Conservation (phyloP, 2,888 invertebrate species). For the Adelognathus sp. region DNA sequence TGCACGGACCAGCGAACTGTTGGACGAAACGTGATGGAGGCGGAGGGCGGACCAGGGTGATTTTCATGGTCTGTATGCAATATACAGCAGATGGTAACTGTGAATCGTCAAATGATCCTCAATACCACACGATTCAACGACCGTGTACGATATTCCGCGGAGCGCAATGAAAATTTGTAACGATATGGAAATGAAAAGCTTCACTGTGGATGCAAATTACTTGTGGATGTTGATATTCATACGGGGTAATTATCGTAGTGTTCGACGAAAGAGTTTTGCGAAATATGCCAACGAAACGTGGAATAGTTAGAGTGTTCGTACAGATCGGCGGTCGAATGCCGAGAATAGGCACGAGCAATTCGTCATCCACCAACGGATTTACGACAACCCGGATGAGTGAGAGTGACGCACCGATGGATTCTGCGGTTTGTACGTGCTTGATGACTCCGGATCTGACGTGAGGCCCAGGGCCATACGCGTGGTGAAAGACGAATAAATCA, state of each 20-base stretch:
- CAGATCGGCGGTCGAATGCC: background rate
- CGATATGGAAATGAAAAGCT: background rate
- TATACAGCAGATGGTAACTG: background rate
- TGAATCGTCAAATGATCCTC: background rate
- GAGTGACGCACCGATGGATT: slow-evolving; percentile 12
- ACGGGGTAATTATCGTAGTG: background rate
- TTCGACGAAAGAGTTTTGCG: slow-evolving; percentile 4
- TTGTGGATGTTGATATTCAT: background rate
- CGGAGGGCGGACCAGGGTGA: background rate
- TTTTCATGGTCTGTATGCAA: background rate
- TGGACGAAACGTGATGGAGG: background rate
- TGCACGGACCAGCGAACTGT: background rate
- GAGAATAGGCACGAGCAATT: slow-evolving; percentile 18
- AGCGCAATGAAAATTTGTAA: background rate
- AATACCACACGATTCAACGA: background rate
- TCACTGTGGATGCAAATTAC: background rate
- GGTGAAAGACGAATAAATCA: slow-evolving; percentile 31
- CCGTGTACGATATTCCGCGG: background rate
- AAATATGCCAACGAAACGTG: slow-evolving; percentile 12
- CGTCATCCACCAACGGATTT: slow-evolving; percentile 26
- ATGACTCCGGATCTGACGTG: background rate
- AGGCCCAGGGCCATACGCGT: background rate
- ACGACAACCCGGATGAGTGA: background rate
- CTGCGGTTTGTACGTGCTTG: slow-evolving; percentile 21
- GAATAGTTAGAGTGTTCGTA: background rate